Evolutionary conservation across 1,140 invertebrate species (phyloP).

Genomic region (Zaprionus nigranus): DNA sequence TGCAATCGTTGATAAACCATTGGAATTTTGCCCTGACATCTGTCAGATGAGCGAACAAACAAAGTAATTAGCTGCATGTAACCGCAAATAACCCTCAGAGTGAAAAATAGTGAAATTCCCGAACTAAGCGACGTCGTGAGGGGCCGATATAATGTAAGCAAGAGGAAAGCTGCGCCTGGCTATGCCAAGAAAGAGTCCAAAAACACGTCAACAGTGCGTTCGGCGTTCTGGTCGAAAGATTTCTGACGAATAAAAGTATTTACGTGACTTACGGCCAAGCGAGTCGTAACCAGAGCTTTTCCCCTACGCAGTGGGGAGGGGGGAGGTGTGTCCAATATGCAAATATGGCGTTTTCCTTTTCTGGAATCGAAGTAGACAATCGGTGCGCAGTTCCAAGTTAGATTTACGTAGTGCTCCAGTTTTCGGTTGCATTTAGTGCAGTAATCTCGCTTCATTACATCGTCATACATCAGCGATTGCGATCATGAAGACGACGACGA

Average conservation of each 20-base stretch:
- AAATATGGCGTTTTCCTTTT: slow-evolving; percentile 40
- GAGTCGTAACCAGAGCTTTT: slow-evolving; percentile 40
- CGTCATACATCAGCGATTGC: slow-evolving; percentile 71
- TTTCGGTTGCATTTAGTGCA: slow-evolving; percentile 69
- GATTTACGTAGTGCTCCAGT: slow-evolving; percentile 64
- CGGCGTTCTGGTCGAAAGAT: slow-evolving; percentile 78
- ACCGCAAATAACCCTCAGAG: slow-evolving; percentile 36
- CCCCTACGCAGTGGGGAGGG: too few relatives aligned
- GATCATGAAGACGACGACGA: slow-evolving; percentile 13
- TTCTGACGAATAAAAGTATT: slow-evolving; percentile 77
- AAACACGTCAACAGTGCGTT: slow-evolving; percentile 70
- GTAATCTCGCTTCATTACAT: slow-evolving; percentile 79
- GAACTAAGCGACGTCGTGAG: slow-evolving; percentile 41
- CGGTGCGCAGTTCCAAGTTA: slow-evolving; percentile 41
- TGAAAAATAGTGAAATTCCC: slow-evolving; percentile 78
- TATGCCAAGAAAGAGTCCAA: slow-evolving; percentile 32
- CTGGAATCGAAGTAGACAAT: slow-evolving; percentile 24
- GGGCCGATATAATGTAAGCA: slow-evolving; percentile 41
- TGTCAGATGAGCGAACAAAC: slow-evolving; percentile 64
- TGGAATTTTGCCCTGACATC: not conserved
- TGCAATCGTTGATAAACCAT: not conserved
- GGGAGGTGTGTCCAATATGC: slow-evolving; percentile 31
- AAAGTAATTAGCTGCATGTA: slow-evolving; percentile 75
- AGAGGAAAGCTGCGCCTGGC: slow-evolving; percentile 47
- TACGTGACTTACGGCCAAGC: slow-evolving; percentile 64